phyloP scores from a whole-genome alignment of 2,797 vertebrate genomes.

The Enteromius paludinosus region DNA sequence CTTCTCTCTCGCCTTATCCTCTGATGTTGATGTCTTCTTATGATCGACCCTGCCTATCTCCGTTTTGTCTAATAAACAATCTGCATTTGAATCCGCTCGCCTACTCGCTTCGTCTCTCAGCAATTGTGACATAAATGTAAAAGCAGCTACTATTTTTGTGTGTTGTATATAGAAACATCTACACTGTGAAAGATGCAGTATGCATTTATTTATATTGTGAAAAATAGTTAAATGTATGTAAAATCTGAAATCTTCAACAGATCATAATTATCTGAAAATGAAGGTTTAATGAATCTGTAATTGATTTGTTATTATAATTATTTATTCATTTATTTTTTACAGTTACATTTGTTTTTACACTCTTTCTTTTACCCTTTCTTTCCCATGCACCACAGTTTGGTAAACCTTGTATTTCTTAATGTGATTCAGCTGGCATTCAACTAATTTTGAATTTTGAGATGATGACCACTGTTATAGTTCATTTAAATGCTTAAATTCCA shows the following conservation, averaged over 20 bases:
- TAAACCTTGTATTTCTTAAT: no score
- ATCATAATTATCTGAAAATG: not conserved
- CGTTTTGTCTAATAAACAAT: no score
- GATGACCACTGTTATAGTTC: not conserved
- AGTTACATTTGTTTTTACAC: not conserved
- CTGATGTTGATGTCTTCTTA: no score
- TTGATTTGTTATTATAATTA: not conserved
- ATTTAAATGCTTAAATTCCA: not conserved
- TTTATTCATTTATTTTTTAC: not conserved
- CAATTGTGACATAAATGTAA: not conserved
- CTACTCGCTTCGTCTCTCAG: no score
- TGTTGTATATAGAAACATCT: not conserved
- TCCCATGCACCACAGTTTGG: fast-evolving
- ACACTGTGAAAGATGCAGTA: not conserved
- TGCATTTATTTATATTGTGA: no score
- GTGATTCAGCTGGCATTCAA: not conserved
- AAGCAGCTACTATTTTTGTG: not conserved
- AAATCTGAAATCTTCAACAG: not conserved
- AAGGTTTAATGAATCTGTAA: not conserved
- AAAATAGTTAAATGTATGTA: not conserved
- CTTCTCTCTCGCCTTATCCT: no score
- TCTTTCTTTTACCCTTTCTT: not conserved
- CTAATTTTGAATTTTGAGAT: not conserved
- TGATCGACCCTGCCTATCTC: no score
- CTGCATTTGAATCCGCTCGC: no score